Base-by-base conservation (phyloP, 2,888 invertebrate species). In the Dynastes maya region DNA sequence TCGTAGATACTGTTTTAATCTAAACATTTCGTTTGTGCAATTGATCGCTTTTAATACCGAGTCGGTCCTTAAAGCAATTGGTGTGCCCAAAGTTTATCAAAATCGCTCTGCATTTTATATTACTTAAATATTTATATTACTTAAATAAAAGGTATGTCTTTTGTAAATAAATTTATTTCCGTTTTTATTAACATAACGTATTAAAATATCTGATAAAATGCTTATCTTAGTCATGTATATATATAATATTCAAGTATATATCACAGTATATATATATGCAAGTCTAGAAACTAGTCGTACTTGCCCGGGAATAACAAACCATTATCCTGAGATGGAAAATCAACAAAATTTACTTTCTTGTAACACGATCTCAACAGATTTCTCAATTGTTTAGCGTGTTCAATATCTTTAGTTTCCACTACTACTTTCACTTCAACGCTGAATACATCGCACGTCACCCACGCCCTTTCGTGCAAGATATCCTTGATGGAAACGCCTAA, bases 391-490 rank as follows among this genome's bases (percentile, higher is more conserved):
- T 91, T 86, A 53, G 93, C 93, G 86, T 98, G 97, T 0, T 93
- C 92, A 82, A 93, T 92, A 82, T 97, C 97, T 76, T 95, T 91
- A 0, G 97, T 97, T 89, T 98, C 98, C 84, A 95, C 96, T 0
- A 97, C 94, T 13, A 97, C 95, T 89, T 96, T 96, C 0, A 97
- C 96, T 87, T 93, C 92, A 27, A 94, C 94, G 82, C 93, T 93
- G 87, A 97, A 97, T 68, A 98, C 95, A 87, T 98, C 98, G 1
- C 94, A 93, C 79, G 93, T 94, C 13, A 98, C 92, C 98, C 98
- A 98, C 1, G 98, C 98, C 76, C 98, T 91, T 87, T 98, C 98
- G 87, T 98, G 98, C 89, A 97, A 95, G 79, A 98, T 97, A 86
- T 98, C 98, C 88, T 98, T 98, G 81, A 98, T 96, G 55, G 95